Evolutionary conservation across 2,113 vertebrate genomes (phyloP), one percentile per base, ranked within the genome.

Genomic region (Sceloporus tristichus): DNA sequence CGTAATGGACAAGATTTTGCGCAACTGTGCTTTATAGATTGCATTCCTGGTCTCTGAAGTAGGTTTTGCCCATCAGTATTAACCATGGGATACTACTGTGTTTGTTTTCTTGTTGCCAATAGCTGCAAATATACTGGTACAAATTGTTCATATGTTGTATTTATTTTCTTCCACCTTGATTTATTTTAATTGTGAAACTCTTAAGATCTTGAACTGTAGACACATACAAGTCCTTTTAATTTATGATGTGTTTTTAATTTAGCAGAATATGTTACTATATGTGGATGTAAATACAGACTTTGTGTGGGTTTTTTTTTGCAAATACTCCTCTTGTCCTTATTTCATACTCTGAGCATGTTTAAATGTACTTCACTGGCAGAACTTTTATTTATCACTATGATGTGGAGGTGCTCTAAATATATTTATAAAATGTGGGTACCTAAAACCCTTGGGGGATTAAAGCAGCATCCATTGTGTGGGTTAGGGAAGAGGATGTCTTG

Each of bases 261-360:
- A 97, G 95, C 94, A 92, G 95, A 96, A 94, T 96, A 95, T 97
- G 96, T 97, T 96, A 96, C 96, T 97, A 94, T 95, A 94, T 96
- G 94, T 96, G 95, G 96, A 94, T 97, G 96, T 98, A 97, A 97
- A 97, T 97, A 97, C 94, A 97, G 96, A 97, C 95, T 95, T 96
- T 96, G 96, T 96, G 97, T 95, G 95, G 96, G 34, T 34, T 34
- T 34, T 97, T 97, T 97, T 97, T 88, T 97, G 96, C 97, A 97
- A 73, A 89, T 84, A 84, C 48, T 88, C 90, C 89, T 87, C 89
- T 88, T 90, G 95, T 84, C 84, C 92, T 94, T 94, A 91, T 84
- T 88, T 93, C 53, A 34, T 80, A 23, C 19, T 56, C 85, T 93
- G 77, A 78, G 80, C n/a, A 84, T 78, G 86, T 62, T 3, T 79